A percentile compares a stretch with the other conserved stretches of the same genome.
These are phyloP conservation scores for Sander lucioperca DNA, from an alignment of 2,113 vertebrate genomes.

Conservation along the genomic window DNA sequence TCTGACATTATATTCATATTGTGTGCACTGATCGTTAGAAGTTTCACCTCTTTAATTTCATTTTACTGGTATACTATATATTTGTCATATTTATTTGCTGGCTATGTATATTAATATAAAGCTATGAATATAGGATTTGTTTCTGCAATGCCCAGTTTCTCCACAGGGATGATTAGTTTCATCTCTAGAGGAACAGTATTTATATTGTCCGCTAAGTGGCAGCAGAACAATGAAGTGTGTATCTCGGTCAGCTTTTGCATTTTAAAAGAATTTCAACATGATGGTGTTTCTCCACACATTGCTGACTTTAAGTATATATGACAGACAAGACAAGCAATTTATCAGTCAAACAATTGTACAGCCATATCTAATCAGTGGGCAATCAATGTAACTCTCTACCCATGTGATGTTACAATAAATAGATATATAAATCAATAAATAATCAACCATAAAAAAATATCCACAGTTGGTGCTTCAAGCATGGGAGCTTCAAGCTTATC, in stretches of 20 bases:
- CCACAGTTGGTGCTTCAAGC: not conserved
- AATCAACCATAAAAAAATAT: not conserved
- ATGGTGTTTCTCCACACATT: not conserved
- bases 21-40: not conserved
- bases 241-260: not conserved
- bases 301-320: not conserved
- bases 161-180: not conserved
- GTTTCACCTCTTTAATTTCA: not conserved
- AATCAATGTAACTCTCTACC: no score
- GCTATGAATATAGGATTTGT: not conserved
- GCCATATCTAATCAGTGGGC: no score
- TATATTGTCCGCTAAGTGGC: slow-evolving; percentile 56
- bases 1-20: not conserved
- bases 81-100: not conserved
- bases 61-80: not conserved
- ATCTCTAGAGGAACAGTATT: not conserved
- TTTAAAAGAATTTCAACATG: not conserved
- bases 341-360: not conserved
- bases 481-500: not conserved
- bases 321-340: not conserved
- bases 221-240: slow-evolving; percentile 39
- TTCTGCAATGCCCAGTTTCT: slow-evolving; percentile 1
- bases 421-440: not conserved
- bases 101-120: slow-evolving; percentile 1
- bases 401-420: not conserved